Conservation (phyloP, 2,113 vertebrate species). For the Erpornis zantholeuca region DNA sequence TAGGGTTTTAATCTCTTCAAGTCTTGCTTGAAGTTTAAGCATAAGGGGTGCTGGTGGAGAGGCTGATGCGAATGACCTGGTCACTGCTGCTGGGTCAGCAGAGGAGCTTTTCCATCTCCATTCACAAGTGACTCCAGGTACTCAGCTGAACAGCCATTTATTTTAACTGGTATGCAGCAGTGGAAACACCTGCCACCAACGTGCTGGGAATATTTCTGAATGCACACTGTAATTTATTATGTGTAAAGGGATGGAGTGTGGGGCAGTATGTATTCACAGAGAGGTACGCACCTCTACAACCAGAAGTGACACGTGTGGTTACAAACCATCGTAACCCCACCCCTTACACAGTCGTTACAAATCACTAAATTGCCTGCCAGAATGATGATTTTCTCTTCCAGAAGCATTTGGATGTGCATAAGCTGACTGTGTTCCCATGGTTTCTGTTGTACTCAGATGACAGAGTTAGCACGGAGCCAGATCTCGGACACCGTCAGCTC, state of each 20-base stretch:
- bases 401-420: background rate
- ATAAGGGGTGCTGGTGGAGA: background rate
- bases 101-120: fast-evolving
- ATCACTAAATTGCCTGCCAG: background rate
- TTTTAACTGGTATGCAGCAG: background rate
- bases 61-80: background rate
- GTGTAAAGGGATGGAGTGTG: background rate
- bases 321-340: background rate
- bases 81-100: background rate
- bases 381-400: background rate
- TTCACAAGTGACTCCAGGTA: background rate
- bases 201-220: background rate
- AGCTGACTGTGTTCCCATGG: background rate
- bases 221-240: background rate
- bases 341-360: background rate
- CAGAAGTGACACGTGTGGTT: background rate
- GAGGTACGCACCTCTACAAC: background rate
- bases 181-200: background rate
- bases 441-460: slow-evolving; percentile 75
- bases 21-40: background rate
- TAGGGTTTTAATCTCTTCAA: background rate
- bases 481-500: slow-evolving; percentile 65
- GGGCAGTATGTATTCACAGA: background rate
- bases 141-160: background rate
- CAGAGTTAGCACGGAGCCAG: slow-evolving; percentile 79